A percentile compares a stretch with the other conserved stretches of the same genome.
These are phyloP conservation scores for Hydrotaea diabolus DNA, from an alignment of 2,888 invertebrate species.

Conservation along the genomic window DNA sequence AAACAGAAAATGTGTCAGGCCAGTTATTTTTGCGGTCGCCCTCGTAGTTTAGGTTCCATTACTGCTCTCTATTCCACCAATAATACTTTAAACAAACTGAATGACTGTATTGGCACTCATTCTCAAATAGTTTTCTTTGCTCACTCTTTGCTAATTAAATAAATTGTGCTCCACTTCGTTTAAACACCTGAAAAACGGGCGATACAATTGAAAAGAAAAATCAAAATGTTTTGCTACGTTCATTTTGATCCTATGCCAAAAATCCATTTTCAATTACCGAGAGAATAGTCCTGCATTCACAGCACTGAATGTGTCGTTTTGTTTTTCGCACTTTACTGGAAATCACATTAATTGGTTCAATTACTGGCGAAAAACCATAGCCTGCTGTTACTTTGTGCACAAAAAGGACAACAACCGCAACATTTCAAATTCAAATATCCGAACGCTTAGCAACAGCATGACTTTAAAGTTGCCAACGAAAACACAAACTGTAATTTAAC, in stretches of 20 bases:
- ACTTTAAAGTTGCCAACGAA: no score
- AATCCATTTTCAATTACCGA: not conserved
- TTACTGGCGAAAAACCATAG: slow-evolving; percentile 2
- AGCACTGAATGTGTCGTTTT: not conserved
- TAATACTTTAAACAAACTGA: no score
- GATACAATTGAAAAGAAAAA: not conserved
- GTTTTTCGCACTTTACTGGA: not conserved
- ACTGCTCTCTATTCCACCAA: no score
- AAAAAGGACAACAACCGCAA: not conserved
- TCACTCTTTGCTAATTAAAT: not conserved
- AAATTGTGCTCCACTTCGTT: not conserved
- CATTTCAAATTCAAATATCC: not conserved
- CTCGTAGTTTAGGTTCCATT: no score
- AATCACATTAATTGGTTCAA: slow-evolving; percentile 24
- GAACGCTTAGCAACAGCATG: not conserved
- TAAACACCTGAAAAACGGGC: not conserved
- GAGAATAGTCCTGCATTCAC: not conserved
- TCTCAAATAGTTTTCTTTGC: no score
- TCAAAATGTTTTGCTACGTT: not conserved
- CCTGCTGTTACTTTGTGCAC: slow-evolving; percentile 20
- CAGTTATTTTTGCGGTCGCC: no score
- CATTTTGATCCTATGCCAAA: not conserved
- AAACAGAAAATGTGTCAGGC: no score
- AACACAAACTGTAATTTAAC: not conserved
- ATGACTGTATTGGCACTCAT: no score